Evolutionary conservation across 1,140 invertebrate species (phyloP), one percentile per base, ranked within the genome.

Genomic region (Plodia interpunctella): DNA sequence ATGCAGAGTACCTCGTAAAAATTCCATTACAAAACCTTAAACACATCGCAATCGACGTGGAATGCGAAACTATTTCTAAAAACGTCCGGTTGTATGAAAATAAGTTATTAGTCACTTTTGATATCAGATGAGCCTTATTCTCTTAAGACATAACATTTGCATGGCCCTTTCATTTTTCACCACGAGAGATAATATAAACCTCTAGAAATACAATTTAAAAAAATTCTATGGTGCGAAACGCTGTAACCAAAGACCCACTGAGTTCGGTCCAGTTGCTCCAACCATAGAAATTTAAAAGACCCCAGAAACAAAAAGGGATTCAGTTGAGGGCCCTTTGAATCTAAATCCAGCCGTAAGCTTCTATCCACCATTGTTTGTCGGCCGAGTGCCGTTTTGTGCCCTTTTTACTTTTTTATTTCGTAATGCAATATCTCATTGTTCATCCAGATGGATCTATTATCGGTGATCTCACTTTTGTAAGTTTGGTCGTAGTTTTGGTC

Each of bases 331-430:
- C 72, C 80, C 69, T 83, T 84, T 86, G 83, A 88, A 84, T 83
- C 80, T 67, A 80, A 87, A 88, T 87, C 86, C 83, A 73, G 68
- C 80, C 78, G 80, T 79, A 86, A 82, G 78, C 74, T 76, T 74
- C 80, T 74, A 82, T 84, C 77, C 76, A 75, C 68, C 74, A 85
- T 88, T 88, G 85, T 86, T 77, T 72, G 69, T 61, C 57, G 60
- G 35, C 63, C 70, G 70, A 63, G 68, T 65, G 63, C 69, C 70
- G 62, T 78, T 83, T 80, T 74, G 6, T 44, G 38, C 38, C 35
- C 11, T 49, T 49, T 57, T 57, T 13, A 9, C 54, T 13, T 57
- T 77, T 70, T 71, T 66, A 63, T 70, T 59, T 57, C 68, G 84
- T 88, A 88, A 88, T 75, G 81, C 67, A 80, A 86, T 88, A 83